Base-by-base conservation (phyloP, 2,113 vertebrate species). In the mouse (Mus musculus) region DNA sequence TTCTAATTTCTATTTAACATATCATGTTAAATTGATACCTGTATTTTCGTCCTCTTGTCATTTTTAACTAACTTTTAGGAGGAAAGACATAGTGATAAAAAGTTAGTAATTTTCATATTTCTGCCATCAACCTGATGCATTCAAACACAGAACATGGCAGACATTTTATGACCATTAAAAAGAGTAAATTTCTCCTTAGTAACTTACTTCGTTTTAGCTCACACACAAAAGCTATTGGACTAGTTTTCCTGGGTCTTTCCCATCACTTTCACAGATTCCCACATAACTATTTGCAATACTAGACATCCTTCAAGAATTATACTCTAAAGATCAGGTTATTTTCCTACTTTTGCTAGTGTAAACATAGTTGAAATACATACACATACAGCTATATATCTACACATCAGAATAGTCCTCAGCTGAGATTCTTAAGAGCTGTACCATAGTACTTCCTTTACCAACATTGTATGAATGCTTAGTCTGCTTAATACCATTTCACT, bases 201-300 rank as follows among this genome's bases (percentile, higher is more conserved):
- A 95, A 56, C 10, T 95, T 85, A 90, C 28, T 86, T 76, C 90
- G 85, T 54, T 78, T 95, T 76, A 88, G 71, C 36, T 89, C 76
- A 82, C 73, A 85, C 24, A 91, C 0, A 7, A 92, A 92, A 39
- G 75, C 26, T 78, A 67, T 42, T 88, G 14, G 42, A 42, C 30
- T 72, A 96, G 72, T 76, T 89, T 88, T 85, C 30, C 22, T 72
- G 59, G 49, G 4, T 85, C 28, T 39, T 63, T 88, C 7, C 93
- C 63, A 91, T 75, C 80, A 91, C 30, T 87, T 87, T 95, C 67
- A 73, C 59, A 94, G 26, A 19, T 71, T 89, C 88, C 8, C 39
- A 73, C 1, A 75, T 63, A 95, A 49, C 65, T 92, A 67, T 96
- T 46, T 90, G 19, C 6, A 86, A 73, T 49, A 81, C 6, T 16